Evolutionary conservation across 2,797 vertebrate species (phyloP).

Genomic region (Anguilla obscura): DNA sequence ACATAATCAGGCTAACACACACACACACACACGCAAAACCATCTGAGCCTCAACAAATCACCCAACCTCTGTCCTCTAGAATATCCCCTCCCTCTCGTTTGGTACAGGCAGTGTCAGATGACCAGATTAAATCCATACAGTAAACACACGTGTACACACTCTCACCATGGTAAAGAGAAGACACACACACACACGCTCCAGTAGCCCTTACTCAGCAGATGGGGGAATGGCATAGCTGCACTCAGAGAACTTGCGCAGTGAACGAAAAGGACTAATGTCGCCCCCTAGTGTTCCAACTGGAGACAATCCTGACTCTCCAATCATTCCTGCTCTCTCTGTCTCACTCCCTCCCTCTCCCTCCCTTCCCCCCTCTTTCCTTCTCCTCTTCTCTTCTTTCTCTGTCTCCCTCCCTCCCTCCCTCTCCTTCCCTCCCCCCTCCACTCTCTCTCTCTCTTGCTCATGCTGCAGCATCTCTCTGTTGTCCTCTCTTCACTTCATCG

Average conservation of each 20-base stretch:
- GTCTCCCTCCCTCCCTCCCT: neutral
- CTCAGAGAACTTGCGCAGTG: neutral
- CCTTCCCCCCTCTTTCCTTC: no score
- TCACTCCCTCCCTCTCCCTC: neutral
- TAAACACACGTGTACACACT: neutral
- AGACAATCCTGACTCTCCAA: constrained; percentile 42
- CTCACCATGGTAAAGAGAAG: neutral
- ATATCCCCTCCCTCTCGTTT: neutral
- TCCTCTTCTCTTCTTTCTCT: neutral
- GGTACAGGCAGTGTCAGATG: neutral
- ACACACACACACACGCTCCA: constrained; percentile 35
- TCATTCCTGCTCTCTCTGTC: constrained; percentile 30
- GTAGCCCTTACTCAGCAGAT: constrained; percentile 62
- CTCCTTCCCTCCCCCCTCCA: neutral
- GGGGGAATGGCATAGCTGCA: neutral
- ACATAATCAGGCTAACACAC: neutral
- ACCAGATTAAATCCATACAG: neutral
- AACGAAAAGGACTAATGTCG: constrained; percentile 50
- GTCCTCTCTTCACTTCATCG: neutral
- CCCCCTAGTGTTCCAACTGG: constrained; percentile 61
- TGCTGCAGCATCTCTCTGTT: neutral
- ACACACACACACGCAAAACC: neutral
- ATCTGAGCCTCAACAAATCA: neutral
- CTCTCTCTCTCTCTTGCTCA: no score
- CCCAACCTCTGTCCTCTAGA: neutral